Conservation (phyloP, 2,797 vertebrate genomes). For the Rhadinocentrus ornatus region DNA sequence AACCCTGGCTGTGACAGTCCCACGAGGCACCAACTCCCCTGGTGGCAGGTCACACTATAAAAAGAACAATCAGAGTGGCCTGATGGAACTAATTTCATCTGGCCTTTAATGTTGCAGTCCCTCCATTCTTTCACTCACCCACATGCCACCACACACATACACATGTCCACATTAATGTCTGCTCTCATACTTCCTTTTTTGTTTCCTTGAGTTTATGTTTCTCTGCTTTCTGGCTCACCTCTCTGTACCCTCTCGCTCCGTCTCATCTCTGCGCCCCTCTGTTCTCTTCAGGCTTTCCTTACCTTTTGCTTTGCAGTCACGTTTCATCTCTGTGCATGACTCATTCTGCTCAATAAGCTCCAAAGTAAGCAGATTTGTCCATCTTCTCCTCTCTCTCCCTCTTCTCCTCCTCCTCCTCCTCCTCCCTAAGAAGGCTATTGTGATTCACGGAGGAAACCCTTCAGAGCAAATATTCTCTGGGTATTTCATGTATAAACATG, state of each 20-base stretch:
- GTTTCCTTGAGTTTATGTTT: constrained; percentile 33
- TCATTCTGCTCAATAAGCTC: constrained; percentile 89
- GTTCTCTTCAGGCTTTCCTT: constrained; percentile 70
- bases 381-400: constrained; percentile 56
- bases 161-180: constrained; percentile 25
- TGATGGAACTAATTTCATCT: constrained; percentile 84
- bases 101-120: constrained; percentile 72
- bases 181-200: constrained; percentile 5
- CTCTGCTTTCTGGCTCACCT: constrained; percentile 61
- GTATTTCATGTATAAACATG: constrained; percentile 87
- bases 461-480: constrained; percentile 85
- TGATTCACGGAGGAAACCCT: constrained; percentile 85
- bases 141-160: neutral
- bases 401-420: constrained; percentile 32
- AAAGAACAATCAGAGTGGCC: constrained; percentile 79
- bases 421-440: constrained; percentile 85
- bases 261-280: constrained; percentile 54
- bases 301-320: constrained; percentile 86
- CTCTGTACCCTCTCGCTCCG: constrained; percentile 47
- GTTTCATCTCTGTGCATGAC: constrained; percentile 84
- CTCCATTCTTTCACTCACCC: constrained; percentile 43
- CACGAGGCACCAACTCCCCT: constrained; percentile 75
- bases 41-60: constrained; percentile 79
- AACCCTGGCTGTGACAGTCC: constrained; percentile 70
- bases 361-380: constrained; percentile 89